Percentiles rank a stretch among this genome's conserved stretches.
Evolutionary conservation across 92 coral and sea anemone genomes (phyloP).

Genomic region (Ricordea florida): DNA sequence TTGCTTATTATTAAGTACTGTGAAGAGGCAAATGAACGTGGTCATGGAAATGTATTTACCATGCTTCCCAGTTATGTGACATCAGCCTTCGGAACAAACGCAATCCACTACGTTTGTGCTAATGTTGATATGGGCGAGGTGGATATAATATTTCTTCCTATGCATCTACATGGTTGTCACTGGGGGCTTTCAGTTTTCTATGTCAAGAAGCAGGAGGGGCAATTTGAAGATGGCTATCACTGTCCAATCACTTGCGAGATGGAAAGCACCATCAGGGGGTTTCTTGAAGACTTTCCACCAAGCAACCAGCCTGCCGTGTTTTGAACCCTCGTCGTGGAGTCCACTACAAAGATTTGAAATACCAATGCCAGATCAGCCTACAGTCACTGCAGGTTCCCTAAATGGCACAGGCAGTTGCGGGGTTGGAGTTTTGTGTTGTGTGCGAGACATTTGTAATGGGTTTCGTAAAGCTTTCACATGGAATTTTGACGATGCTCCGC

Average conservation of each 20-base stretch:
- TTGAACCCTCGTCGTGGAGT: neutral
- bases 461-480: neutral
- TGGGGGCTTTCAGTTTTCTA: conserved; percentile 35
- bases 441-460: conserved; percentile 15
- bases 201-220: neutral
- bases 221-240: conserved; percentile 36
- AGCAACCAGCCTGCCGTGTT: neutral
- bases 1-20: conserved; percentile 22
- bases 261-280: neutral
- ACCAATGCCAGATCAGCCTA: conserved; percentile 33
- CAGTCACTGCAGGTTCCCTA: too few relatives aligned
- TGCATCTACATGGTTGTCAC: conserved; percentile 26
- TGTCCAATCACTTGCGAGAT: neutral
- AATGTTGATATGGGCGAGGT: conserved; percentile 24
- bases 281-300: neutral
- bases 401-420: conserved; percentile 42
- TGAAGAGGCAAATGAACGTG: conserved; percentile 23
- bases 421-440: conserved; percentile 40
- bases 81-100: neutral
- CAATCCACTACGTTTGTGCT: neutral
- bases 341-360: conserved; percentile 13
- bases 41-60: neutral
- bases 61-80: conserved; percentile 12
- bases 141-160: conserved; percentile 16
- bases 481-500: conserved; percentile 7